Percentiles rank a stretch among this genome's conserved stretches.
Evolutionary conservation across 2,113 vertebrate genomes (phyloP).

Genomic region (Corynorhinus townsendii): DNA sequence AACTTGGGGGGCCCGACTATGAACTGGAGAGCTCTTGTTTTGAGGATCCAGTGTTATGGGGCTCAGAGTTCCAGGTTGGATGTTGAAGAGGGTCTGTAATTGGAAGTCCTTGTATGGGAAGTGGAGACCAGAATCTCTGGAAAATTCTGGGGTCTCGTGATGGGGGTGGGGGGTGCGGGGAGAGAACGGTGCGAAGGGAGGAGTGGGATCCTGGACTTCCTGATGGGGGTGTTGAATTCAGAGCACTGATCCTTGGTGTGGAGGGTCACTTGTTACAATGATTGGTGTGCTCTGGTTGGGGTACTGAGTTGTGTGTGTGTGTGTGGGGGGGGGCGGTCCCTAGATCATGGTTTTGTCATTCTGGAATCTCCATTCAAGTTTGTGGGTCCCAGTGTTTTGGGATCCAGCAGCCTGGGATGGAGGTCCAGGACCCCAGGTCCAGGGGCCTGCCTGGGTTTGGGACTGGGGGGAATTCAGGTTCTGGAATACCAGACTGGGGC

Average conservation of each 20-base stretch:
- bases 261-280: background rate
- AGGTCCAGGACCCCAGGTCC: background rate
- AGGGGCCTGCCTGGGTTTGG: background rate
- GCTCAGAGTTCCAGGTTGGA: background rate
- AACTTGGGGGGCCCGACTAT: background rate
- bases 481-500: background rate
- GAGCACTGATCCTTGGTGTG: background rate
- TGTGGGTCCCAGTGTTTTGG: background rate
- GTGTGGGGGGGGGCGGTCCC: rapidly evolving
- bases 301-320: background rate
- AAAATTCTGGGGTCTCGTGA: background rate
- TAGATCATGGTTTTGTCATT: background rate
- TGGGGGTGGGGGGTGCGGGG: rapidly evolving
- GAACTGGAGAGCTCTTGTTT: background rate
- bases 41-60: background rate
- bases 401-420: background rate
- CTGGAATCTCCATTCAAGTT: background rate
- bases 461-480: background rate
- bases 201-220: background rate
- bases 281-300: background rate
- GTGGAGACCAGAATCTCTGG: background rate
- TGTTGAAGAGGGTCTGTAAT: background rate
- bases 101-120: background rate
- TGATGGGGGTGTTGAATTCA: background rate
- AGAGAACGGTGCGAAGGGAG: too few species aligned